phyloP scores from a whole-genome alignment of 2,888 invertebrate species.

The Cerastoderma edule region DNA sequence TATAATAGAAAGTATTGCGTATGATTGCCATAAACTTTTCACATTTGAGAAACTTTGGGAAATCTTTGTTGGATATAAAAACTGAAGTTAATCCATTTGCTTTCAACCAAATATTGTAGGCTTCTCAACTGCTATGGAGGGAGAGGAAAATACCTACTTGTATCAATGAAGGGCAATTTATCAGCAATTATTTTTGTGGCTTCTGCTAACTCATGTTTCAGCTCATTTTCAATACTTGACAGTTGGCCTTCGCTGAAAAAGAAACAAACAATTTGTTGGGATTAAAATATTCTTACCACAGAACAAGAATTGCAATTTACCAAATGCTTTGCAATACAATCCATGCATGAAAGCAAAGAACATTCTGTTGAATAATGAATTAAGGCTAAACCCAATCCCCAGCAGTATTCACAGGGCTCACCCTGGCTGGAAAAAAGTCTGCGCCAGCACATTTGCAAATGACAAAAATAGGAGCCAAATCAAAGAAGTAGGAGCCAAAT shows the following conservation, averaged over 20 bases:
- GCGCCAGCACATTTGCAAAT: too few species aligned
- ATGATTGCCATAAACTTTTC: too few species aligned
- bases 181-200: slow-evolving; percentile 79
- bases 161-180: slow-evolving; percentile 83
- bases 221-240: slow-evolving; percentile 69
- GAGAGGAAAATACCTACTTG: slow-evolving; percentile 73
- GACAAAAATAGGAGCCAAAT: too few species aligned
- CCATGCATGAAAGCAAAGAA: not conserved
- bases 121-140: too few species aligned
- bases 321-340: not conserved
- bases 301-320: not conserved
- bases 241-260: slow-evolving; percentile 77
- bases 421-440: too few species aligned
- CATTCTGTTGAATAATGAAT: not conserved
- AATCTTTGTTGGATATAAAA: too few species aligned
- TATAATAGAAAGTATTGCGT: too few species aligned
- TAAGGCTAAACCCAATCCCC: not conserved
- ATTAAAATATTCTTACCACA: not conserved
- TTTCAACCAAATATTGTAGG: too few species aligned
- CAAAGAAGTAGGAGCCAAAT: too few species aligned
- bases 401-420: too few species aligned
- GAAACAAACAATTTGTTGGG: not conserved
- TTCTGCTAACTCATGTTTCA: slow-evolving; percentile 71
- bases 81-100: too few species aligned
- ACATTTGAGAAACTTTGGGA: too few species aligned